Conservation (phyloP, 2,113 vertebrate genomes). For the Pterocles gutturalis region DNA sequence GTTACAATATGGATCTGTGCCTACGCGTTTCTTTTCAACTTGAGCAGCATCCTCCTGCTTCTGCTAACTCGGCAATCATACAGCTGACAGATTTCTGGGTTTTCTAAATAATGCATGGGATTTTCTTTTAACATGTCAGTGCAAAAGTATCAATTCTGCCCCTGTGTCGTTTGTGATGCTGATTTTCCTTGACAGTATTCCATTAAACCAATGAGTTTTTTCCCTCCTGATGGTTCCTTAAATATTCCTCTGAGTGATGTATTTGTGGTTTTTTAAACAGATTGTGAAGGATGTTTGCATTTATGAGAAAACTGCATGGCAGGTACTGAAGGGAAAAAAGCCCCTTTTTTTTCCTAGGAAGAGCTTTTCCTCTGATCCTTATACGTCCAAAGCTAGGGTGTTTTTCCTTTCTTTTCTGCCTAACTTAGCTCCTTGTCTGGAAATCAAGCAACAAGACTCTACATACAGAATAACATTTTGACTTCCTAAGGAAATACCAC, state of each 20-base stretch:
- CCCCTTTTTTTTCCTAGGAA: not conserved
- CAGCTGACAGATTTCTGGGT: constrained; percentile 83
- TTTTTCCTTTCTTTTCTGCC: constrained; percentile 40
- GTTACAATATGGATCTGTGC: constrained; percentile 78
- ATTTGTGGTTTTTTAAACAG: constrained; percentile 79
- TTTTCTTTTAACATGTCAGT: constrained; percentile 89
- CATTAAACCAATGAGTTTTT: constrained; percentile 88
- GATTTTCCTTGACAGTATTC: constrained; percentile 87
- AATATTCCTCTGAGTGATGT: constrained; percentile 80
- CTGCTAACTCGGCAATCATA: constrained; percentile 87
- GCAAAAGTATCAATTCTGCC: constrained; percentile 85
- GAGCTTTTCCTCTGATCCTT: constrained; percentile 44
- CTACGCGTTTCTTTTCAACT: constrained; percentile 78
- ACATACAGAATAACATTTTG: constrained; percentile 62
- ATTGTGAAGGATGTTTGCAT: constrained; percentile 79
- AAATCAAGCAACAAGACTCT: constrained; percentile 59
- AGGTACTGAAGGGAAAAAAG: constrained; percentile 54
- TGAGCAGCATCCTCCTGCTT: constrained; percentile 79
- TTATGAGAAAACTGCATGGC: constrained; percentile 73
- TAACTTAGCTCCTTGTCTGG: constrained; percentile 22
- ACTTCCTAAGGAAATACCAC: constrained; percentile 70
- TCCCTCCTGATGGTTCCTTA: constrained; percentile 78
- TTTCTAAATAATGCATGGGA: constrained; percentile 89
- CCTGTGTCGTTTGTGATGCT: constrained; percentile 82
- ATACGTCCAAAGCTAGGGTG: constrained; percentile 2